Base-by-base conservation (phyloP, 2,888 invertebrate species). In the Orthosia gothica region DNA sequence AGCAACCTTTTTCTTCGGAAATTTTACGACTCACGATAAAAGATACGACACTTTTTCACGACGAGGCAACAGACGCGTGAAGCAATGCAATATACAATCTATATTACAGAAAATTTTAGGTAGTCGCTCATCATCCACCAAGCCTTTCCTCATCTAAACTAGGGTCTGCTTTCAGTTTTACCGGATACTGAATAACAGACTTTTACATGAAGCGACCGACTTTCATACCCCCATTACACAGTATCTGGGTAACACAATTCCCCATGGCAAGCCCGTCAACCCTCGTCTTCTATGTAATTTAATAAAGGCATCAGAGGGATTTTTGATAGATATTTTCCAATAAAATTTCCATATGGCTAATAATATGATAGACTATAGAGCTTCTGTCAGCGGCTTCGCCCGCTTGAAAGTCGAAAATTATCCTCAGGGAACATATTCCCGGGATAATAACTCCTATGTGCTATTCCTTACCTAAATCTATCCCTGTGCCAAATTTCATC, bases 21-120 rank as follows among this genome's bases (percentile, higher is more conserved):
- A 40, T 70, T 85, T 85, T 86, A 85, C 79, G 84, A 82, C 73
- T 50, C 57, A 67, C 82, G 77, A 77, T 86, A 85, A 86, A 85
- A 81, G 64, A 84, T 81, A 75, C 57, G 79, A 16, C 55, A 74
- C 77, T 74, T 75, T 85, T 84, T 86, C 78, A 86, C 73, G 74
- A 82, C 75, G 32, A 59, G 87, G 78, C 67, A 82, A 80, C 87
- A 86, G 85, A 84, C 82, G 85, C 72, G 78, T 74, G 68, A 79
- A 71, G 68, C 58, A 57, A 79, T 79, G 68, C 61, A 69, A 76
- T 75, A 77, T 77, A 84, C 59, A 73, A 81, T 83, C 70, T 62
- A 52, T 78, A 69, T 75, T 64, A 76, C 32, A 26, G 26, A 26
- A 72, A 76, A 79, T 63, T 58, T 63, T 40, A 23, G 18, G 13